phyloP scores from a whole-genome alignment of 2,888 invertebrate species.

The Maniola hyperantus region DNA sequence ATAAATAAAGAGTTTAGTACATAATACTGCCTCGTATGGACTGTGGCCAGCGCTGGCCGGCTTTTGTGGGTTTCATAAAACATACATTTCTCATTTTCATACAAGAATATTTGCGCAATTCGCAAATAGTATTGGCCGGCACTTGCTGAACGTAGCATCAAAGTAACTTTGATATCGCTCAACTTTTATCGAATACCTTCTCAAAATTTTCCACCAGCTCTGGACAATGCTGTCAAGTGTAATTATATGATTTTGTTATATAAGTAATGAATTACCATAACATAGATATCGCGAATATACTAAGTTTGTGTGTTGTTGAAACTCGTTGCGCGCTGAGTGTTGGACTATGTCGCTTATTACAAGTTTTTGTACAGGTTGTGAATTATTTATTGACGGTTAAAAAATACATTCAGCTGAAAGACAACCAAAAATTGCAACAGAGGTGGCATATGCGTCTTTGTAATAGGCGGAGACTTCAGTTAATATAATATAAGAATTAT shows the following conservation, averaged over 20 bases:
- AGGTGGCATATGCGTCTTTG: too few species aligned
- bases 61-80: too few species aligned
- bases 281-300: slow-evolving; percentile 66
- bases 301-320: slow-evolving; percentile 67
- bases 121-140: too few species aligned
- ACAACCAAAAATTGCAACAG: neutral
- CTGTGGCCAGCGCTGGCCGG: too few species aligned
- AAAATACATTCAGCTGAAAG: neutral
- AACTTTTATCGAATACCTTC: neutral
- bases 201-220: slow-evolving; percentile 1
- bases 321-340: slow-evolving; percentile 32
- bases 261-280: slow-evolving; percentile 70
- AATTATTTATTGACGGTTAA: slow-evolving; percentile 1
- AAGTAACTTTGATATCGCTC: neutral
- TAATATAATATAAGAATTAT: too few species aligned
- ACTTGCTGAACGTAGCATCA: too few species aligned
- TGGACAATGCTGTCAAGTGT: slow-evolving; percentile 53
- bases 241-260: slow-evolving; percentile 59
- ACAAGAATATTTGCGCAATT: too few species aligned
- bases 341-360: slow-evolving; percentile 26
- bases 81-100: too few species aligned
- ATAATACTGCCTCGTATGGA: too few species aligned
- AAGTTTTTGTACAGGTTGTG: slow-evolving; percentile 8
- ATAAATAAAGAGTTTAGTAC: too few species aligned
- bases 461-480: too few species aligned